phyloP scores from a whole-genome alignment of 1,140 invertebrate species.

The Scaptomyza hsui region DNA sequence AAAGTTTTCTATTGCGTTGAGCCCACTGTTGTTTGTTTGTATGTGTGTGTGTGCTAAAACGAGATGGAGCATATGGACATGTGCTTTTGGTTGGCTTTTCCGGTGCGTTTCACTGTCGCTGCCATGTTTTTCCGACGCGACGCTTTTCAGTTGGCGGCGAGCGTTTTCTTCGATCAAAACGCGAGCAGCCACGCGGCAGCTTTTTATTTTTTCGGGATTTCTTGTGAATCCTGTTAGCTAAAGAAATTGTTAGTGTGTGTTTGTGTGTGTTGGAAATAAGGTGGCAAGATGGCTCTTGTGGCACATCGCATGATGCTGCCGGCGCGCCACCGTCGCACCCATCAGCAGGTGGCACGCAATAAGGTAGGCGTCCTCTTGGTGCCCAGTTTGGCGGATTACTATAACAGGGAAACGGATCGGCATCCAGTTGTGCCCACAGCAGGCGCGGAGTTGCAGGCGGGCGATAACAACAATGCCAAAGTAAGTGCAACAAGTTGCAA shows the following conservation, averaged over 20 bases:
- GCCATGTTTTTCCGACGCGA: constrained; percentile 40
- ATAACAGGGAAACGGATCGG: constrained; percentile 32
- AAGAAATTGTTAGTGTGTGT: background rate
- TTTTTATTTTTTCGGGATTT: constrained; percentile 33
- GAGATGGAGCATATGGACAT: constrained; percentile 37
- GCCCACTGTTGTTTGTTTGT: background rate
- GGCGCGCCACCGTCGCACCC: constrained; percentile 52
- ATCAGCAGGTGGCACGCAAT: constrained; percentile 66
- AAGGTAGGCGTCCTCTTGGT: constrained; percentile 76
- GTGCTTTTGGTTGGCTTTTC: constrained; percentile 61
- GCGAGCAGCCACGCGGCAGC: constrained; percentile 15
- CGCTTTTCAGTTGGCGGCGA: constrained; percentile 63
- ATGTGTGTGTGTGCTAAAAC: constrained; percentile 28
- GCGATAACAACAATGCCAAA: constrained; percentile 39
- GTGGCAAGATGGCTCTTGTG: constrained; percentile 70
- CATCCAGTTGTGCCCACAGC: constrained; percentile 16
- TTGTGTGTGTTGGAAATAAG: background rate
- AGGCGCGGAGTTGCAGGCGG: constrained; percentile 38
- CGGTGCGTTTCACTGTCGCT: constrained; percentile 65
- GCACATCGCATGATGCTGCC: constrained; percentile 82
- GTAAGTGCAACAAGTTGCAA: constrained; percentile 79
- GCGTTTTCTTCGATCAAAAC: constrained; percentile 74
- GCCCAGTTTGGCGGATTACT: constrained; percentile 67
- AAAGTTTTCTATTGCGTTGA: background rate
- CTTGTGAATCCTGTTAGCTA: background rate